Percentiles rank a stretch among this genome's conserved stretches.
Conservation (phyloP, 2,797 vertebrate genomes). For the Intellagama lesueurii region DNA sequence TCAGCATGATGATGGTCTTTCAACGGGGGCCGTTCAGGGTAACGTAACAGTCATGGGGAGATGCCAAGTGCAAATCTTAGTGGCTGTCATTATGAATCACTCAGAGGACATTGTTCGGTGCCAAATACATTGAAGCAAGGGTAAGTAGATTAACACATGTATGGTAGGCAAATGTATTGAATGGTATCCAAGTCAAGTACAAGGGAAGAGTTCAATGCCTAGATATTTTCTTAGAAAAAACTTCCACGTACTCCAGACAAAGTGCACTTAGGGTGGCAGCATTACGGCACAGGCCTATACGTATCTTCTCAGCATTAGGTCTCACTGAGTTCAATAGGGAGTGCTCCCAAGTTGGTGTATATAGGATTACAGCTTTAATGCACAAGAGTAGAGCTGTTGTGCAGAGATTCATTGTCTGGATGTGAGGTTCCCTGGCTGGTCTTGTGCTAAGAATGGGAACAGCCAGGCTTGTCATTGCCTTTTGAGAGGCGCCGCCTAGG, state of each 20-base stretch:
- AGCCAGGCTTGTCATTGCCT: slow-evolving; percentile 59
- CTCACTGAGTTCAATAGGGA: background rate
- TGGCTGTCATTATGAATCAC: too few relatives aligned
- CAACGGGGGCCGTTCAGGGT: too few relatives aligned
- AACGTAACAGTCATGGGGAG: too few relatives aligned
- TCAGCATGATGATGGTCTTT: too few relatives aligned
- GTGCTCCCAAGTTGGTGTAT: background rate
- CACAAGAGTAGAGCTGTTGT: slow-evolving; percentile 24
- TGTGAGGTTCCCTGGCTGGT: slow-evolving; percentile 58
- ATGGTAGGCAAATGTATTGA: too few relatives aligned
- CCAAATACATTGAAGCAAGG: too few relatives aligned
- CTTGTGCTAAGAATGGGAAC: slow-evolving; percentile 53
- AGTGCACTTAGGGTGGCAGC: background rate
- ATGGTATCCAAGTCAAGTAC: too few relatives aligned
- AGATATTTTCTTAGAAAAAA: background rate
- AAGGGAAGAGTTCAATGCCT: too few relatives aligned
- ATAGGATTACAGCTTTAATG: background rate
- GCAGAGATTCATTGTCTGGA: slow-evolving; percentile 38
- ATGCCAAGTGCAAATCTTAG: too few relatives aligned
- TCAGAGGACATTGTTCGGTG: too few relatives aligned
- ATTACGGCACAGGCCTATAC: background rate
- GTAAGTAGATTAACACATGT: too few relatives aligned
- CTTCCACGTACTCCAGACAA: background rate
- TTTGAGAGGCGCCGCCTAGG: slow-evolving; percentile 47
- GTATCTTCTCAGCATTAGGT: background rate